phyloP scores from a whole-genome alignment of 1,140 invertebrate species.

The Euura saliciscinereae region DNA sequence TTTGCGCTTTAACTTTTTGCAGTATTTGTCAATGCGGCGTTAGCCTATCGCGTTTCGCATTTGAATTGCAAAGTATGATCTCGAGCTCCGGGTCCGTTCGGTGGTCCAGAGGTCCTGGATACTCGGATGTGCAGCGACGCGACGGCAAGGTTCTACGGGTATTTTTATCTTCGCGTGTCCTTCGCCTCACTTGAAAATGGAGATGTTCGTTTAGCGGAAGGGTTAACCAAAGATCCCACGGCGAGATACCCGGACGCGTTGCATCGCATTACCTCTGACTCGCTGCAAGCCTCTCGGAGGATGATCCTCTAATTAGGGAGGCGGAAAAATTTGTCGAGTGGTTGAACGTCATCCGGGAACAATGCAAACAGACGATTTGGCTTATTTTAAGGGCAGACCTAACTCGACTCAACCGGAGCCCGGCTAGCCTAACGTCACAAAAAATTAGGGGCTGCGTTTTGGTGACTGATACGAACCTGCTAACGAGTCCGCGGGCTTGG shows the following conservation, averaged over 20 bases:
- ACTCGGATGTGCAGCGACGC: not conserved
- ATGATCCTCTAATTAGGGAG: too few relatives aligned
- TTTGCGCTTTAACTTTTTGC: slow-evolving; percentile 32
- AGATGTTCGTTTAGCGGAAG: not conserved
- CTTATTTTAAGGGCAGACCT: slow-evolving; percentile 47
- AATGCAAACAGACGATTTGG: slow-evolving; percentile 51
- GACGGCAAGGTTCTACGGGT: too few relatives aligned
- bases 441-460: slow-evolving; percentile 51
- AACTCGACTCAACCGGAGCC: slow-evolving; percentile 28
- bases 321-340: too few relatives aligned
- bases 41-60: slow-evolving; percentile 31
- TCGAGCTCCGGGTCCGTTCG: not conserved
- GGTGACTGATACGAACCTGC: slow-evolving; percentile 55
- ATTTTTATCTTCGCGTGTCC: not conserved
- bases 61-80: slow-evolving; percentile 38
- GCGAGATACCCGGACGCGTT: not conserved
- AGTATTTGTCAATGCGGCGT: slow-evolving; percentile 42
- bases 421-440: slow-evolving; percentile 27
- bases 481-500: slow-evolving; percentile 50
- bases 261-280: too few relatives aligned
- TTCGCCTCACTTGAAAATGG: not conserved
- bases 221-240: not conserved
- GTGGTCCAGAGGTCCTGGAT: not conserved
- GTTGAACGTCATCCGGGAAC: not conserved
- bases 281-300: too few relatives aligned